Evolutionary conservation across 2,797 vertebrate genomes (phyloP), one percentile per base, ranked within the genome.

Genomic region (Syndactyla subalaris): DNA sequence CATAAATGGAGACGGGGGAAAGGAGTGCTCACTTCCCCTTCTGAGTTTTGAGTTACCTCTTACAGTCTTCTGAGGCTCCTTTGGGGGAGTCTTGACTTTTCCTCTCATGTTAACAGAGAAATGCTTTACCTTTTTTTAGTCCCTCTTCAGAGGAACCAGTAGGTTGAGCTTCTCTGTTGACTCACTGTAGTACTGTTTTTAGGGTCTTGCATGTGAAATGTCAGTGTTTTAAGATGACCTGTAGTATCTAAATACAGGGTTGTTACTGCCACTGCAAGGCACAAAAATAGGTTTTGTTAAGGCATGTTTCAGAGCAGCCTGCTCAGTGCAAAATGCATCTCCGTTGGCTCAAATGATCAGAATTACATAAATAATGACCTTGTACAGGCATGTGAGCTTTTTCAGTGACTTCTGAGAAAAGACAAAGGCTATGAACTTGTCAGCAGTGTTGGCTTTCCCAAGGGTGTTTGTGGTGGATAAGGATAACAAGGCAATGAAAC

Each of bases 251-350:
- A 75, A 83, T 71, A 57, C 71, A 87, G 83, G 57, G 52, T 61
- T 79, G 45, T 68, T 82, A 58, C 79, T 92, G 83, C 52, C 75
- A 75, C 63, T 87, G 85, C 63, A 57, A 59, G 63, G 58, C 80
- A 93, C 83, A 80, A 54, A 82, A 93, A 61, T 27, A 83, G 66
- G 34, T 48, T 93, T 90, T 87, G 74, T 67, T 72, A 58, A 43
- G 85, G 38, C 1, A 0, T 66, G 49, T 77, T 89, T 91, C 34
- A 52, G 75, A 85, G 86, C 71, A 93, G 80, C 48, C 63, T 86
- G 43, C 48, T 29, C 54, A 71, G 63, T 61, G 52, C 71, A 75
- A 34, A 85, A 78, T 38, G 38, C 55, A 75, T 81, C 59, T 90
- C 41, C 12, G 32, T 62, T 71, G 48, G 52, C 75, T 85, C 10